These are phyloP conservation scores for Notothenia rossii DNA, from an alignment of 2,113 vertebrate genomes.

Conservation along the genomic window DNA sequence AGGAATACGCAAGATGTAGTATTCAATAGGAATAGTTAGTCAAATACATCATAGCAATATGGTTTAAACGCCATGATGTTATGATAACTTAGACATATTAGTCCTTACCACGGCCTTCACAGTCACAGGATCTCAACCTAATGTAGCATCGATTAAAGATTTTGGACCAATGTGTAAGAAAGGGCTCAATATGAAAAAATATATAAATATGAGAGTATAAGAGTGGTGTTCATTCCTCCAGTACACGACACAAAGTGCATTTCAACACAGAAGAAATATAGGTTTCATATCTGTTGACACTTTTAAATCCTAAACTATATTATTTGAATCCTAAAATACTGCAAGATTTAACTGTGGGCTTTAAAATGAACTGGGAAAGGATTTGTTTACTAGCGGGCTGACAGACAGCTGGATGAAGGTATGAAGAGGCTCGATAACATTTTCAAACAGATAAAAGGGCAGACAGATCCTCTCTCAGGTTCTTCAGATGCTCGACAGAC, in stretches of 20 bases:
- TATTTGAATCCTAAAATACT: background rate
- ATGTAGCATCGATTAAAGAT: background rate
- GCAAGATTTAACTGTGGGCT: background rate
- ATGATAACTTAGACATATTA: background rate
- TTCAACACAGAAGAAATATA: background rate
- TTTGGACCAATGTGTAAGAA: background rate
- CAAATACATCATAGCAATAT: background rate
- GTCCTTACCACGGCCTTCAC: background rate
- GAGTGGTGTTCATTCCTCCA: background rate
- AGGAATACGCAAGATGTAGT: too few species aligned
- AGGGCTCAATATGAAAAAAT: too few species aligned
- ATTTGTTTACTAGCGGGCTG: slow-evolving; percentile 15
- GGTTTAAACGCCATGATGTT: too few species aligned
- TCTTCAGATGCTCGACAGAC: slow-evolving; percentile 33
- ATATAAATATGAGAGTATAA: background rate
- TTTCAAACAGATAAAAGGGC: slow-evolving; percentile 30
- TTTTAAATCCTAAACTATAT: background rate
- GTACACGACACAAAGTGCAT: background rate
- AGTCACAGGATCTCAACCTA: background rate
- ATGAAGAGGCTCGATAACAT: slow-evolving; percentile 16
- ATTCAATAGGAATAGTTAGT: too few species aligned
- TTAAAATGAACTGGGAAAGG: background rate
- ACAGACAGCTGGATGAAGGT: slow-evolving; percentile 1
- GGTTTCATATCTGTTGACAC: background rate
- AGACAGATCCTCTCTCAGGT: slow-evolving; percentile 17